These are phyloP conservation scores for Hippoglossus hippoglossus DNA, from an alignment of 2,797 vertebrate genomes.

Conservation along the genomic window DNA sequence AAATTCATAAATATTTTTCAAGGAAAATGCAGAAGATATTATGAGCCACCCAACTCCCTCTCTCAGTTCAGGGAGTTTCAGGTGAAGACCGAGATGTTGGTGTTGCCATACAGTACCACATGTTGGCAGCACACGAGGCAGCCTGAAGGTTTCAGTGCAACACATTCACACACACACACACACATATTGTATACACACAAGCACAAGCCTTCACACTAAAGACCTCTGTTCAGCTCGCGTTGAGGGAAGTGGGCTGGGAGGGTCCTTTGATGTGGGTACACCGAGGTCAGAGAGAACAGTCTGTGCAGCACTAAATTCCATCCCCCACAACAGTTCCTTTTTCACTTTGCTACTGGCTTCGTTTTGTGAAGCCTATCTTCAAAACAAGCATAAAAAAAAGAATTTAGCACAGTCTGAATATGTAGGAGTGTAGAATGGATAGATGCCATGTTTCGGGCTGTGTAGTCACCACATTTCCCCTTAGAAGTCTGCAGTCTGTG, in stretches of 20 bases:
- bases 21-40: slow-evolving; percentile 23
- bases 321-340: slow-evolving; percentile 83
- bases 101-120: slow-evolving; percentile 58
- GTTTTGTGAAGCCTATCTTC: slow-evolving; percentile 73
- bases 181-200: slow-evolving; percentile 64
- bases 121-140: slow-evolving; percentile 73
- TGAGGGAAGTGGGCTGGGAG: slow-evolving; percentile 81
- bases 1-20: slow-evolving; percentile 20
- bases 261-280: slow-evolving; percentile 84
- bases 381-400: slow-evolving; percentile 67
- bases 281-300: slow-evolving; percentile 83
- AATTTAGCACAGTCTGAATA: slow-evolving; percentile 70
- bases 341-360: slow-evolving; percentile 74
- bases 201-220: slow-evolving; percentile 76
- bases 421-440: slow-evolving; percentile 71
- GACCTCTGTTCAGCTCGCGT: slow-evolving; percentile 78
- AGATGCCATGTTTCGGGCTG: slow-evolving; percentile 66
- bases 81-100: slow-evolving; percentile 58
- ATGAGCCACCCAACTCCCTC: slow-evolving; percentile 34
- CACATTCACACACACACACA: slow-evolving; percentile 54
- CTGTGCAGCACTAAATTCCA: slow-evolving; percentile 85
- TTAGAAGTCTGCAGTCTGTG: slow-evolving; percentile 59
- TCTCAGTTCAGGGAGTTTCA: slow-evolving; percentile 55
- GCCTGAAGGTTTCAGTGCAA: slow-evolving; percentile 74
- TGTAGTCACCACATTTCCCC: slow-evolving; percentile 45